Evolutionary conservation across 2,888 invertebrate genomes (phyloP), one percentile per base, ranked within the genome.

Genomic region (Brenthis daphne): DNA sequence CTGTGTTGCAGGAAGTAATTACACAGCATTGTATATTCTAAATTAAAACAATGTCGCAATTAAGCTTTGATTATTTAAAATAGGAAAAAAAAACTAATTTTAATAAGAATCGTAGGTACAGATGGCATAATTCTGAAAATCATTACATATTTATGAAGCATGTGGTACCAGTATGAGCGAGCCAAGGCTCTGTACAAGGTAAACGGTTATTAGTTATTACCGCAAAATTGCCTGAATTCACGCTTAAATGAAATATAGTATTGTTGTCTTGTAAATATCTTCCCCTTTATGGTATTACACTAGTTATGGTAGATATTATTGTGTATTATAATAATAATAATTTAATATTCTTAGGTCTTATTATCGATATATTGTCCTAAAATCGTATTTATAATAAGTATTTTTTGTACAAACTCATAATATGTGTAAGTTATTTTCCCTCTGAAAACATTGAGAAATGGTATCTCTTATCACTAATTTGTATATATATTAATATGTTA

Each of bases 51-150:
- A 57, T 57, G 43, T 24, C 43, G 13, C n/a, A 60, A 60, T 50
- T 60, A 50, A 11, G 11, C 5, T n/a, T 29, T 50, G 2, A 8
- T 43, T 11, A 2, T 11, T 43, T 8, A 11, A 8, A 43, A 43
- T 43, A 43, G 8, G 6, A 43, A 11, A 29, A 43, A 37, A 43
- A 43, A 43, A 8, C 37, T 43, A 11, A 43, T 43, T 43, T 43
- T 8, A 43, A 43, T 43, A 43, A 43, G 11, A 43, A 8, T 8
- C 37, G 11, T 43, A 29, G 3, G 29, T 29, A 16, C 73, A 75
- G 73, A 72, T 72, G 73, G 67, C 70, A 72, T 73, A 53, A 67
- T 71, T 71, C 66, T 67, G 63, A 60, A 68, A 70, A 69, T 65
- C 68, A 63, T 71, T 65, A 64, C 68, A 64, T 71, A 69, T 71